Evolutionary conservation across 2,888 invertebrate species (phyloP).

Genomic region (Drosophila lacicola): DNA sequence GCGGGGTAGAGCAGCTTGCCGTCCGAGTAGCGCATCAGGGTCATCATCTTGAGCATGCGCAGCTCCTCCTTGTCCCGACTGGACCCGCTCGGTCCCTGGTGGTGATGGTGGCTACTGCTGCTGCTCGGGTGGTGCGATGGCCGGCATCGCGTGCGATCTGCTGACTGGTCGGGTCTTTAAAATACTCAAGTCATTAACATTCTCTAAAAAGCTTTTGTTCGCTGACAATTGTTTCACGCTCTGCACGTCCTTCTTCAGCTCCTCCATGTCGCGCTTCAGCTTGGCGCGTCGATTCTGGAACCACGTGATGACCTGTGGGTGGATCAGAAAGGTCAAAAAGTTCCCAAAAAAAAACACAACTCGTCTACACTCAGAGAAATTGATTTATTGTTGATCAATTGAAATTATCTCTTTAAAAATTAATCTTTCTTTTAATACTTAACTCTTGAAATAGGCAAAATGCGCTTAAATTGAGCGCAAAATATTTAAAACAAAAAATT

Average conservation of each 20-base stretch:
- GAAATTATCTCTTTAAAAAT: too few species aligned
- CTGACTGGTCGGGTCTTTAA: conserved; percentile 93
- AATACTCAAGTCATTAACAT: conserved; percentile 95
- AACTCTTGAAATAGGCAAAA: too few species aligned
- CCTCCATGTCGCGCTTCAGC: conserved; percentile 98
- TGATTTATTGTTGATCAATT: neutral
- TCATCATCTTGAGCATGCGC: conserved; percentile 84
- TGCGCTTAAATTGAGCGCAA: too few species aligned
- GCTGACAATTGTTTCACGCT: conserved; percentile 94
- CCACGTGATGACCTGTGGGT: conserved; percentile 95
- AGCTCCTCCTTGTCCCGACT: conserved; percentile 83
- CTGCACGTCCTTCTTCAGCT: conserved; percentile 98
- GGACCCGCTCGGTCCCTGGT: conserved; percentile 35
- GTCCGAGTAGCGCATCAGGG: conserved; percentile 82
- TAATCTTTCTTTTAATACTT: too few species aligned
- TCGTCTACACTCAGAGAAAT: conserved; percentile 2
- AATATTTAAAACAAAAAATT: too few species aligned
- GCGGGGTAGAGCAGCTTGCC: conserved; percentile 66
- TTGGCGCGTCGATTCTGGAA: conserved; percentile 97
- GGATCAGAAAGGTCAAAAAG: neutral
- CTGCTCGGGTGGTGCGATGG: conserved; percentile 41
- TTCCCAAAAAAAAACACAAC: too few species aligned
- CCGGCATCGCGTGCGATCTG: conserved; percentile 68
- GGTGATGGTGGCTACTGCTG: conserved; percentile 25
- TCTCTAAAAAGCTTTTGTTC: conserved; percentile 95